These are phyloP conservation scores for Drosophila hamatofila DNA, from an alignment of 2,888 invertebrate genomes.

Conservation along the genomic window DNA sequence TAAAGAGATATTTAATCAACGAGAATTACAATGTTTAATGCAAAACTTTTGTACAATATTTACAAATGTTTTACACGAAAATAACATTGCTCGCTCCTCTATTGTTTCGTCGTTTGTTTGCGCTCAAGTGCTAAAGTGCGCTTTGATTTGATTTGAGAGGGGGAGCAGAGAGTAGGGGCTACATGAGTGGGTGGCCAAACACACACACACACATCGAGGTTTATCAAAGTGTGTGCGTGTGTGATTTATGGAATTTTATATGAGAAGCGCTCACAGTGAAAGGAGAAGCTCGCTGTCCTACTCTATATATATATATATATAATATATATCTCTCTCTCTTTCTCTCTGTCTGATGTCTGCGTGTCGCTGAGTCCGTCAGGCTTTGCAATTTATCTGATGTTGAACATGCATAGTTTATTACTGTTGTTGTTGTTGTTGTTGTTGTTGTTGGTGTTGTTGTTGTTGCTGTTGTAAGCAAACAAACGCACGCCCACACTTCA, in stretches of 20 bases:
- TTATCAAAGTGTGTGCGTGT: constrained; percentile 26
- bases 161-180: not conserved
- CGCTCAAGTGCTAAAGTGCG: constrained; percentile 73
- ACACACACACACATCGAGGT: constrained; percentile 49
- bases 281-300: constrained; percentile 53
- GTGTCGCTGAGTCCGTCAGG: constrained; percentile 61
- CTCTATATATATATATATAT: not conserved
- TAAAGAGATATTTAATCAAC: constrained; percentile 19
- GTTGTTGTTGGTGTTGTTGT: constrained; percentile 46
- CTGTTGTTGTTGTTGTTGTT: constrained; percentile 31
- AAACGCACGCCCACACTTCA: constrained; percentile 78
- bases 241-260: constrained; percentile 82
- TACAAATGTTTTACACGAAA: constrained; percentile 78
- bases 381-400: constrained; percentile 79
- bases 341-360: constrained; percentile 54
- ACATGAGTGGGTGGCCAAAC: constrained; percentile 46
- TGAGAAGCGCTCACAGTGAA: constrained; percentile 61
- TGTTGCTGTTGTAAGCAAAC: constrained; percentile 66
- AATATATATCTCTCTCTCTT: not conserved
- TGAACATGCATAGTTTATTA: constrained; percentile 75
- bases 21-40: constrained; percentile 58
- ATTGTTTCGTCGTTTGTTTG: constrained; percentile 13
- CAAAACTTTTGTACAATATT: constrained; percentile 72
- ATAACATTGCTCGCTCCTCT: constrained; percentile 54
- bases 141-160: constrained; percentile 57